These are phyloP conservation scores for Ophonus ardosiacus DNA, from an alignment of 2,888 invertebrate species.

Conservation along the genomic window DNA sequence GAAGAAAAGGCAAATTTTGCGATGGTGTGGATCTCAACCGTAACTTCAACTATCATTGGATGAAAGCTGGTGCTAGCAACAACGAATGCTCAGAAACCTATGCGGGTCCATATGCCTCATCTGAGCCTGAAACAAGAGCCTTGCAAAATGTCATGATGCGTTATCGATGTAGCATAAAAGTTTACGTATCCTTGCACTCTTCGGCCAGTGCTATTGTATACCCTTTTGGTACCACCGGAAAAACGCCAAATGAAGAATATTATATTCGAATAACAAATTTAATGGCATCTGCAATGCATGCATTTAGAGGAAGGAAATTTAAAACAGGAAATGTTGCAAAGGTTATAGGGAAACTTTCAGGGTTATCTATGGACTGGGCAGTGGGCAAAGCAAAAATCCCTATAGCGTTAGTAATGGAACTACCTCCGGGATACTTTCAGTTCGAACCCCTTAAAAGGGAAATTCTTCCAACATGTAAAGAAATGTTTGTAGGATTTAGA, in stretches of 20 bases:
- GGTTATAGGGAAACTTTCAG: too few relatives aligned
- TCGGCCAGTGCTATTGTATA: slow-evolving; percentile 84
- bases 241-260: slow-evolving; percentile 76
- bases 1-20: slow-evolving; percentile 69
- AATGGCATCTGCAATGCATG: too few relatives aligned
- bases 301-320: slow-evolving; percentile 70
- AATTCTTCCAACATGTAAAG: slow-evolving; percentile 78
- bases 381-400: slow-evolving; percentile 78
- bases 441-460: slow-evolving; percentile 78
- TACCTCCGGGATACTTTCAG: slow-evolving; percentile 79
- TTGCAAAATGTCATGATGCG: slow-evolving; percentile 72
- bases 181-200: slow-evolving; percentile 86
- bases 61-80: slow-evolving; percentile 32
- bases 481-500: slow-evolving; percentile 78
- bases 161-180: slow-evolving; percentile 72
- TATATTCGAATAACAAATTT: slow-evolving; percentile 74
- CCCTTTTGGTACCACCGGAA: slow-evolving; percentile 73
- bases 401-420: slow-evolving; percentile 80
- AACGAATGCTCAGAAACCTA: slow-evolving; percentile 73
- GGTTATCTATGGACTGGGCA: slow-evolving; percentile 83
- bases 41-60: slow-evolving; percentile 68
- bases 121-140: slow-evolving; percentile 78
- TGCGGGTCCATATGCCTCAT: slow-evolving; percentile 73
- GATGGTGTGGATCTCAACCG: slow-evolving; percentile 69
- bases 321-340: slow-evolving; percentile 75